Base-by-base conservation (phyloP, 1,140 invertebrate genomes). In the Brachionus calyciflorus region DNA sequence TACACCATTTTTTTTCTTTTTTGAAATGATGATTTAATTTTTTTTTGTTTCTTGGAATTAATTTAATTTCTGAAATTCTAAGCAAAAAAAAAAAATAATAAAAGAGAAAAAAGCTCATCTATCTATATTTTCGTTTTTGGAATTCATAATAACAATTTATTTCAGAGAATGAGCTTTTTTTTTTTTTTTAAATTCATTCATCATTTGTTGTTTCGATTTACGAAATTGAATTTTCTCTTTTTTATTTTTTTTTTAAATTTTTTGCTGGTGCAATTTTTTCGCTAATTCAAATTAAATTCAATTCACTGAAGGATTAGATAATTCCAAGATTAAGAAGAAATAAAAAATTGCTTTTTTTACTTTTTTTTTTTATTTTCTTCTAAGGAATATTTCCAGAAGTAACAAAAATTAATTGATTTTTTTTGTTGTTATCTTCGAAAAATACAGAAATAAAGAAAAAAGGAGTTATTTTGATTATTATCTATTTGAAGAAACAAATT, bases 121-220 rank as follows among this genome's bases (percentile, higher is more conserved):
- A 55, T 55, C 53, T 60, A 33, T 65, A 19, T 65, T 17, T 65
- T 65, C 37, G 40, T 65, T 65, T 65, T 44, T 65, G 24, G 60
- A 65, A 65, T 65, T 65, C 40, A 44, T 44, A 65, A 44, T 65
- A 65, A 44, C 40, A 65, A 65, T 44, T 65, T 37, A 41, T 41
- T 30, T 19, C n/a, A n/a, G n/a, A n/a, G n/a, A n/a, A n/a, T n/a
- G n/a, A n/a, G n/a, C n/a, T n/a, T n/a, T n/a, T n/a, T n/a, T n/a
- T n/a, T n/a, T n/a, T n/a, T n/a, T n/a, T n/a, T n/a, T n/a, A 24
- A 41, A 24, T 65, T 44, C 60, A 65, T 65, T 65, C 60, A 65
- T 65, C 60, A 65, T 65, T 65, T 65, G 60, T 65, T 65, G 60
- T 65, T 65, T 65, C 60, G 60, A 65, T 65, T 65, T 60, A 33